A percentile compares a stretch with the other conserved stretches of the same genome.
Evolutionary conservation across 2,113 vertebrate species (phyloP).

Genomic region (Arenaria interpres): DNA sequence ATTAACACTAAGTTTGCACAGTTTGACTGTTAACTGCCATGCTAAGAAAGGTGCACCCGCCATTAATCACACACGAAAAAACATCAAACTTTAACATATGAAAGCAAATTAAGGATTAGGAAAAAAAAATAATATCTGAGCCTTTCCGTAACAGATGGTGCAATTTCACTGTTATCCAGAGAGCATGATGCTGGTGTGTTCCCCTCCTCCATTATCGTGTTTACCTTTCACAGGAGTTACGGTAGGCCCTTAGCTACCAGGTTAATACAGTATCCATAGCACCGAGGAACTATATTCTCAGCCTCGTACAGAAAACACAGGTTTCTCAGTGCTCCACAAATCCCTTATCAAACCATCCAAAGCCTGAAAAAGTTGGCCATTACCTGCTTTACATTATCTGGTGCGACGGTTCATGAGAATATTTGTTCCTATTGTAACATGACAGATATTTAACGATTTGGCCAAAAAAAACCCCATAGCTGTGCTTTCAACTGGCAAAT

Average conservation of each 20-base stretch:
- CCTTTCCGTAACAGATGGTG: background rate
- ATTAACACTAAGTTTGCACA: background rate
- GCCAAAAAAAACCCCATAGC: background rate
- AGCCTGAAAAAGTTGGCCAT: background rate
- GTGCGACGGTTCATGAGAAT: background rate
- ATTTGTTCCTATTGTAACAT: background rate
- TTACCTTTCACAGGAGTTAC: background rate
- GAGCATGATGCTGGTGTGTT: background rate
- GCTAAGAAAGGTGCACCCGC: background rate
- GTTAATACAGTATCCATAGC: background rate
- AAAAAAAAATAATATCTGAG: background rate
- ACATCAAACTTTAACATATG: background rate
- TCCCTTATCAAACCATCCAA: background rate
- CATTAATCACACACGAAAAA: background rate
- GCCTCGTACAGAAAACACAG: background rate
- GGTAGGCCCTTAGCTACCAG: background rate
- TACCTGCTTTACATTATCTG: background rate
- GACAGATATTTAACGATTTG: background rate
- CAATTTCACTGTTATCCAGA: background rate
- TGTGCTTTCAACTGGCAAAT: background rate
- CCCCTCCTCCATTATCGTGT: background rate
- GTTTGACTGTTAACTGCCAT: background rate
- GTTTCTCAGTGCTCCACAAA: background rate
- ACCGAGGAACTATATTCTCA: fast-evolving
- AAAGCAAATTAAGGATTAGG: background rate